Evolutionary conservation across 2,797 vertebrate genomes (phyloP).

Genomic region (Thalassophryne amazonica): DNA sequence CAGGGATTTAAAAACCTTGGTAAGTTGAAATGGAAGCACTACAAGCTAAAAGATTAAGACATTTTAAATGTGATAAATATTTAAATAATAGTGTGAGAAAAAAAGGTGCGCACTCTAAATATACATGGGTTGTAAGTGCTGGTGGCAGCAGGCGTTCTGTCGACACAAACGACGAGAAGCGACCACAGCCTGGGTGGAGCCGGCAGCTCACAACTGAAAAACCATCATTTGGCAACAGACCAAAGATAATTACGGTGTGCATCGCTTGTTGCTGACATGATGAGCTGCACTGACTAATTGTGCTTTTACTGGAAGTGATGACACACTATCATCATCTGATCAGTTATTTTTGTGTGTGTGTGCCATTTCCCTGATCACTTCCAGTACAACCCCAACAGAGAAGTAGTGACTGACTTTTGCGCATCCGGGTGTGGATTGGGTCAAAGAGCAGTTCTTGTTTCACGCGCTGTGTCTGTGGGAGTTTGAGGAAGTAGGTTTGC

Average conservation of each 20-base stretch:
- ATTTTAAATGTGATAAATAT: too few species aligned
- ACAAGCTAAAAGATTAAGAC: too few species aligned
- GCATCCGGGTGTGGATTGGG: background rate
- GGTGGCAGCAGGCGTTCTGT: slow-evolving; percentile 18
- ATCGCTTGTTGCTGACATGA: background rate
- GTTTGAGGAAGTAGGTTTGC: slow-evolving; percentile 75
- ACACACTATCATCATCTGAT: background rate
- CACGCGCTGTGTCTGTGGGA: slow-evolving; percentile 41
- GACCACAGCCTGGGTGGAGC: slow-evolving; percentile 73
- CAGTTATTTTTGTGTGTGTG: slow-evolving; percentile 7
- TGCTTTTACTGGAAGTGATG: background rate
- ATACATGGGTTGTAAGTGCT: too few species aligned
- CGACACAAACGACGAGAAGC: slow-evolving; percentile 27
- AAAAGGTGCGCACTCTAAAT: too few species aligned
- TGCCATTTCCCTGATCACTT: background rate
- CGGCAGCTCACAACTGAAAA: slow-evolving; percentile 28
- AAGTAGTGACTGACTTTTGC: slow-evolving; percentile 20
- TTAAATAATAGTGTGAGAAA: too few species aligned
- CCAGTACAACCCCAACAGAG: slow-evolving; percentile 43
- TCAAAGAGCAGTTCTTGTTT: slow-evolving; percentile 64
- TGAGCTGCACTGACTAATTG: slow-evolving; percentile 21
- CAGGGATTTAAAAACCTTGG: too few species aligned
- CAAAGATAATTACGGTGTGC: slow-evolving; percentile 37
- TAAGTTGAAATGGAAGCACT: too few species aligned
- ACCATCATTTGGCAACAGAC: slow-evolving; percentile 56